These are phyloP conservation scores for Tetramorium parvispinum DNA, from an alignment of 1,140 invertebrate species.

Conservation along the genomic window DNA sequence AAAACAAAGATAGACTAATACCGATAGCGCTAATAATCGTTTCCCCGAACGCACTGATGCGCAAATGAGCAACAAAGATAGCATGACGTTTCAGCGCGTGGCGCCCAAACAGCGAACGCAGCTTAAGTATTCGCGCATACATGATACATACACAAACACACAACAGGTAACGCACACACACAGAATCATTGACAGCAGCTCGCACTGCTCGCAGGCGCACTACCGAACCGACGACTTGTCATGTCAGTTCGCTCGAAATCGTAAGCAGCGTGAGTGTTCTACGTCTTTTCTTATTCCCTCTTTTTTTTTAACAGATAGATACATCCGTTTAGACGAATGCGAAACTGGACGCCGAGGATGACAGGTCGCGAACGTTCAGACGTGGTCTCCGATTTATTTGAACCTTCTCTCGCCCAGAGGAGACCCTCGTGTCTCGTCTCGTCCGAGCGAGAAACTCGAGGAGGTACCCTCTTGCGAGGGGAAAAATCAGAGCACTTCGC, in stretches of 20 bases:
- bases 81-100: no score
- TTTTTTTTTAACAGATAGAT: constrained; percentile 25
- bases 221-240: background rate
- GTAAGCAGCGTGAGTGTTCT: background rate
- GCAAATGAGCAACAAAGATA: no score
- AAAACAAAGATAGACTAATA: no score
- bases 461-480: no score
- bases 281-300: background rate
- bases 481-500: background rate
- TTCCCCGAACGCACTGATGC: no score
- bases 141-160: no score
- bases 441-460: background rate
- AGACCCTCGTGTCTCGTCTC: background rate
- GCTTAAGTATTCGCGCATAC: background rate
- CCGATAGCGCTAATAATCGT: no score
- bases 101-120: no score
- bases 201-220: constrained; percentile 41
- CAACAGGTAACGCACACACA: background rate
- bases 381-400: background rate
- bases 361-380: background rate
- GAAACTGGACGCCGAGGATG: background rate
- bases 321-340: background rate
- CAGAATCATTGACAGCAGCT: constrained; percentile 59
- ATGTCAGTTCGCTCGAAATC: constrained; percentile 4
- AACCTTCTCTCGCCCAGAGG: background rate